A percentile compares a stretch with the other conserved stretches of the same genome.
Evolutionary conservation across 2,797 vertebrate species (phyloP).

Genomic region (Astyanax mexicanus): DNA sequence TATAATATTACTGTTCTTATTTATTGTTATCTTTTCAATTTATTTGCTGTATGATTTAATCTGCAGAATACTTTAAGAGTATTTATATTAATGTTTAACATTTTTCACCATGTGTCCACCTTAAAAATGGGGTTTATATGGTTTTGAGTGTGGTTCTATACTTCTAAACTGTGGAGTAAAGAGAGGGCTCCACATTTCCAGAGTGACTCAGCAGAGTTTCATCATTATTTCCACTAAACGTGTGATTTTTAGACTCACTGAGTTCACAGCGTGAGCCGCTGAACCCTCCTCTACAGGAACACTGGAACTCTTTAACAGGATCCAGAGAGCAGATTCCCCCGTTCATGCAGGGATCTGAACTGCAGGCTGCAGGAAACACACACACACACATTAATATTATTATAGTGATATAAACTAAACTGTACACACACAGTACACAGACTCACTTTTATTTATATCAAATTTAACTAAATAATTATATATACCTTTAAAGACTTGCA

Average conservation of each 20-base stretch:
- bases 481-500: too few species aligned
- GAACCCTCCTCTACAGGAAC: conserved; percentile 81
- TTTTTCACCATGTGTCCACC: too few species aligned
- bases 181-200: not conserved
- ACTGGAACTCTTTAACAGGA: conserved; percentile 73
- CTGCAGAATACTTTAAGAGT: too few species aligned
- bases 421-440: conserved; percentile 11
- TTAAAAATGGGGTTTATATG: too few species aligned
- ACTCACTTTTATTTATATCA: too few species aligned
- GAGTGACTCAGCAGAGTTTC: not conserved
- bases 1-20: too few species aligned
- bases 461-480: too few species aligned
- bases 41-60: too few species aligned
- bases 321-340: conserved; percentile 79
- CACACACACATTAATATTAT: not conserved
- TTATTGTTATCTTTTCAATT: too few species aligned
- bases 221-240: conserved; percentile 36
- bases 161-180: not conserved
- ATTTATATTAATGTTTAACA: too few species aligned
- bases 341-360: conserved; percentile 79
- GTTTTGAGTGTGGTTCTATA: not conserved
- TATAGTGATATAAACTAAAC: conserved; percentile 6
- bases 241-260: conserved; percentile 72
- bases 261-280: conserved; percentile 82
- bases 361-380: conserved; percentile 74